Evolutionary conservation across 2,888 invertebrate genomes (phyloP), one percentile per base, ranked within the genome.

Genomic region (Erebia epiphron): DNA sequence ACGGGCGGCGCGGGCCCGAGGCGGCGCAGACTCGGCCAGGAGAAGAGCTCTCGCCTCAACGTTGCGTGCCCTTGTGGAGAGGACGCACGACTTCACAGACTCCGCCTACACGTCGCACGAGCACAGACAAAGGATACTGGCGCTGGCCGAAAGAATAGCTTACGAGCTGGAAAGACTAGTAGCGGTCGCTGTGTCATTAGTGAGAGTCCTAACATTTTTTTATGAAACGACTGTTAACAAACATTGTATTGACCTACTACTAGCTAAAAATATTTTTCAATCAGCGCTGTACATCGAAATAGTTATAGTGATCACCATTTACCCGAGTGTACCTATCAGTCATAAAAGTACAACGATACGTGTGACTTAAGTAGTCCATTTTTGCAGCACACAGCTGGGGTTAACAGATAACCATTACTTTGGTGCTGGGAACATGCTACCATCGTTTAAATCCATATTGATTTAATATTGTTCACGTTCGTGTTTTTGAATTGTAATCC

Each of bases 71-170:
- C 96, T 98, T 72, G 95, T 98, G 75, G 99, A 99, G 92, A 96
- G 98, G 84, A 98, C 98, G 75, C 98, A 98, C 94, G 99, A 99
- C 94, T 99, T 99, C 92, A 99, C 99, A 67, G 99, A 99, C 94
- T 99, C 99, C 77, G 99, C 99, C 76, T 99, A 99, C 92, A 99
- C 99, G 75, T 97, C 97, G 79, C 99, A 99, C 91, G 98, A 98
- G 85, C 98, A 99, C 91, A 95, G 99, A 75, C 98, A 99, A 92
- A 97, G 98, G 86, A 99, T 99, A 85, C 94, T 99, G 73, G 95
- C 98, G 82, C 94, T 96, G 67, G 96, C 98, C 84, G 98, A 99
- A 88, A 95, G 98, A 82, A 96, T 98, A 83, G 97, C 98, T 83
- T 95, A 97, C 83, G 98, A 99, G 93, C 94, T 99, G 81, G 98